Evolutionary conservation across 2,888 invertebrate genomes (phyloP).

Genomic region (Malthinus seriepunctatus): DNA sequence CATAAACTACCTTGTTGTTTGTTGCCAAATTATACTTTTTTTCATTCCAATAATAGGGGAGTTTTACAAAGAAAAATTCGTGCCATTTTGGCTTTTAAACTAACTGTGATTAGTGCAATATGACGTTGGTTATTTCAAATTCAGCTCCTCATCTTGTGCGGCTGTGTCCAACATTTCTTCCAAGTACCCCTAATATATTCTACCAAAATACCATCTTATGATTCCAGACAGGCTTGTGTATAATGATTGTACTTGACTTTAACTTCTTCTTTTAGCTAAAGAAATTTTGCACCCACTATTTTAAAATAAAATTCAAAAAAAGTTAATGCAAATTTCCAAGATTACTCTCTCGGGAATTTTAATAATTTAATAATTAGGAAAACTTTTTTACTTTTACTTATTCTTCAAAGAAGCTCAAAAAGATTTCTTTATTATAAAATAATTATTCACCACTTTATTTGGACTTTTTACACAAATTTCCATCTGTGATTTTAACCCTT

Average conservation of each 20-base stretch:
- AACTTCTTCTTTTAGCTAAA: conserved; percentile 2
- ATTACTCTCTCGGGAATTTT: no score
- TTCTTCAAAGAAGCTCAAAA: no score
- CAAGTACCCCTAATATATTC: conserved; percentile 37
- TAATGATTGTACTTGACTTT: conserved; percentile 33
- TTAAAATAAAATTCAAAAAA: no score
- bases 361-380: no score
- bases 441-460: no score
- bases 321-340: no score
- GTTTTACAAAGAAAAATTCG: conserved; percentile 27
- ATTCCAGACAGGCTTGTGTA: conserved; percentile 35
- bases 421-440: no score
- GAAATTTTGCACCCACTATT: no score
- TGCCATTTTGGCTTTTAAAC: conserved; percentile 35
- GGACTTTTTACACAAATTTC: no score
- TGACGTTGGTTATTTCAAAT: conserved; percentile 40
- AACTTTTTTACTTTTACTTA: no score
- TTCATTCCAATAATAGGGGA: not conserved
- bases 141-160: conserved; percentile 35
- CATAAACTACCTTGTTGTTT: not conserved
- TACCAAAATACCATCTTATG: conserved; percentile 35
- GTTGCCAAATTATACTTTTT: not conserved
- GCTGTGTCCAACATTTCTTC: conserved; percentile 29
- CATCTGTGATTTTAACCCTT: no score
- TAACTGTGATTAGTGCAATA: conserved; percentile 38